Evolutionary conservation across 35 echinoderm and acorn worm genomes (phyloP), one percentile per base, ranked within the genome.

Genomic region (Diadema setosum): DNA sequence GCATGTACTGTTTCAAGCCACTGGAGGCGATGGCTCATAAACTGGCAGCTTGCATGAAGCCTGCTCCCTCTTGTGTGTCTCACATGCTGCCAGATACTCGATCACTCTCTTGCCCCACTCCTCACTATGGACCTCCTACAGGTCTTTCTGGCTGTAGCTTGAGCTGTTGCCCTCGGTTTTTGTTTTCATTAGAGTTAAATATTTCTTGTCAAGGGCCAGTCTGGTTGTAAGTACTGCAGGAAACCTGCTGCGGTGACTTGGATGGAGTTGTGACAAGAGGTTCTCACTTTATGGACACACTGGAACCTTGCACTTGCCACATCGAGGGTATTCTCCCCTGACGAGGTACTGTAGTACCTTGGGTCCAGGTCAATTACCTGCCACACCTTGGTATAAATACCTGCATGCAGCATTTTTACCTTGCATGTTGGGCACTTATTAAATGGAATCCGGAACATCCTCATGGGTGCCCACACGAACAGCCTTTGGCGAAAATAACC

Each of bases 281-380:
- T 50, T 23, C 32, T 11, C 16, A 40, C 63, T 87, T 65, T 82
- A 91, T 9, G 89, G 89, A 26, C 89, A 91, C 2, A 26, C 0
- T 46, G 89, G 82, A 2, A 65, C 24, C 43, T 75, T 70, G 63
- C 80, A 91, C 48, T 52, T 37, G 30, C 37, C 46, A 36, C 89
- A 91, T 20, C 21, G 23, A 20, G 46, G 7, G 36, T 85, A 91
- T 45, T 91, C 89, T 2, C 39, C 81, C 1, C 73, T 78, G 17
- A 85, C 43, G 27, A 91, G 9, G 43, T 91, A n/a, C n/a, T n/a
- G n/a, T n/a, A 91, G 89, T 85, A 85, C 63, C 82, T 58, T 14
- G 17, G 55, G 46, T 76, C 33, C 1, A 85, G 12, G 48, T 91
- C 57, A 42, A 85, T 91, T 3, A 91, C 89, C 25, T 91, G 64